These are phyloP conservation scores for Hexactinellida sp. DNA, from an alignment of 37 sponge, comb jelly and placozoan genomes.

Conservation along the genomic window DNA sequence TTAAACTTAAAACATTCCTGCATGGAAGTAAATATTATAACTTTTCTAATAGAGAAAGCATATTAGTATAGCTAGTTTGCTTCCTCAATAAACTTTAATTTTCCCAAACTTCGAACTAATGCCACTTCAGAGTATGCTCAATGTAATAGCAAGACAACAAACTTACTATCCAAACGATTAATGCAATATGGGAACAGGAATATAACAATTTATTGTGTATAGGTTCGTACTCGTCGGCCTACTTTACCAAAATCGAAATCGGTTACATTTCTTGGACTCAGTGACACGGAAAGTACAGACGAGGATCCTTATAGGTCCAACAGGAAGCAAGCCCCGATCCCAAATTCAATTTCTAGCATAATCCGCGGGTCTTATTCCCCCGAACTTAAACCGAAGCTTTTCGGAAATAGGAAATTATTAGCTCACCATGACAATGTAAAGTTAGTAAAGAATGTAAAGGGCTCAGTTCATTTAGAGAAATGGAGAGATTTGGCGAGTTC, in stretches of 20 bases:
- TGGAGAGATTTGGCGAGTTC: neutral
- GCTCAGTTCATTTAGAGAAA: conserved; percentile 2
- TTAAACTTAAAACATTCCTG: no score
- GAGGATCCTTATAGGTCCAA: neutral
- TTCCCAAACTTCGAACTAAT: no score
- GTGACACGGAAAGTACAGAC: neutral
- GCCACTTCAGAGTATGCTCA: no score
- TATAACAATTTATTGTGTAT: no score
- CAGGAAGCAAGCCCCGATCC: neutral
- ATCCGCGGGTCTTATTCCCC: neutral
- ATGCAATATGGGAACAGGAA: no score
- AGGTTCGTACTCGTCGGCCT: no score
- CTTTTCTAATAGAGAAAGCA: no score
- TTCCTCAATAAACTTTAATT: no score
- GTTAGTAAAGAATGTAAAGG: neutral
- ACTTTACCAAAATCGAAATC: conserved; percentile 7
- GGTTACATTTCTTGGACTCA: neutral
- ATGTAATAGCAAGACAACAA: no score
- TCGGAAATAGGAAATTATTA: neutral
- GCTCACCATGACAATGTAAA: neutral
- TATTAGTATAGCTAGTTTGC: no score
- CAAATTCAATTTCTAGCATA: neutral
- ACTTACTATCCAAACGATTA: no score
- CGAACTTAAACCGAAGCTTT: neutral
- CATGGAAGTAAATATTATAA: no score